phyloP scores from a whole-genome alignment of 1,140 invertebrate genomes.

The Zaprionus lachaisei region DNA sequence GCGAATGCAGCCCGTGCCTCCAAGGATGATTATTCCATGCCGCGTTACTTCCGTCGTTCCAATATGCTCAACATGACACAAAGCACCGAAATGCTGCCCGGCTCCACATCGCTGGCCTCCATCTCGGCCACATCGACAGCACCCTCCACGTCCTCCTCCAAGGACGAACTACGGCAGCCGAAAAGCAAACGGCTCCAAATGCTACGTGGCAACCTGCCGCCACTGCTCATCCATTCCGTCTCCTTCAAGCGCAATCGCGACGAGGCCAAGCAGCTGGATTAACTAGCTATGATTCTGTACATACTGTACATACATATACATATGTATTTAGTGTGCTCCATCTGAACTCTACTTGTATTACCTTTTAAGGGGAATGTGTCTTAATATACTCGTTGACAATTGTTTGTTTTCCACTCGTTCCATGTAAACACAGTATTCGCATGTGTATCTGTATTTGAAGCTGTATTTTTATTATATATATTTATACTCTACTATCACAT shows the following conservation, averaged over 20 bases:
- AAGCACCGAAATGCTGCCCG: conserved; percentile 69
- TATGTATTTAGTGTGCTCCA: neutral
- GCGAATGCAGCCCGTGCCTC: conserved; percentile 72
- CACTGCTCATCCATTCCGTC: conserved; percentile 79
- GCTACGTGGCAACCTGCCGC: conserved; percentile 77
- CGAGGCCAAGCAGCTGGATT: conserved; percentile 75
- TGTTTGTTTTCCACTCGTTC: neutral
- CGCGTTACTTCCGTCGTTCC: conserved; percentile 78
- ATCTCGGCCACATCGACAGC: conserved; percentile 48
- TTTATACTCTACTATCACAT: neutral
- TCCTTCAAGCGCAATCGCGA: conserved; percentile 81
- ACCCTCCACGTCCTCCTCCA: conserved; percentile 52
- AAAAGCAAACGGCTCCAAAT: conserved; percentile 81
- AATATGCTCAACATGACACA: conserved; percentile 68
- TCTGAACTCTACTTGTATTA: neutral
- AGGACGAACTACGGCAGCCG: conserved; percentile 67
- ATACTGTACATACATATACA: too few species aligned
- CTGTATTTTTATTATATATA: conserved; percentile 11
- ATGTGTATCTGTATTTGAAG: conserved; percentile 15
- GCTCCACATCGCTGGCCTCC: conserved; percentile 56
- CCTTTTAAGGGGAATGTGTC: neutral
- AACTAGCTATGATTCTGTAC: conserved; percentile 11
- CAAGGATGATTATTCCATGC: conserved; percentile 81
- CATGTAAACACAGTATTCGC: conserved; percentile 1
- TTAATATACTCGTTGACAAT: conserved; percentile 10